A percentile compares a stretch with the other conserved stretches of the same genome.
Evolutionary conservation across 2,797 vertebrate genomes (phyloP).

Genomic region (Fringilla coelebs): DNA sequence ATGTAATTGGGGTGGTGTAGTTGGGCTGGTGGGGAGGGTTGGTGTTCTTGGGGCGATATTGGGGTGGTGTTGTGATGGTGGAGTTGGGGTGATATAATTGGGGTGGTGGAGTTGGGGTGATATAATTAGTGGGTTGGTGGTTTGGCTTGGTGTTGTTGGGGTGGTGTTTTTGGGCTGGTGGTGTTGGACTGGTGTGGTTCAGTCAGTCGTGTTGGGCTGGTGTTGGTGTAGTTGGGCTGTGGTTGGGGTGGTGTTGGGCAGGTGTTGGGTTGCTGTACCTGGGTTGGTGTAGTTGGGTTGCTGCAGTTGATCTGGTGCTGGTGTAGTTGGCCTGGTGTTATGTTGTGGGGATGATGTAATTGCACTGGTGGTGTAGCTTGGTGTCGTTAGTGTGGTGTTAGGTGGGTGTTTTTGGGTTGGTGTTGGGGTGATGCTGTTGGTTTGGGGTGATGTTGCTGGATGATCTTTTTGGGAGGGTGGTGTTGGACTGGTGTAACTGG

Average conservation of each 20-base stretch:
- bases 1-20: too few species aligned
- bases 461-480: neutral
- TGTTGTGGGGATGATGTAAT: too few species aligned
- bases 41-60: neutral
- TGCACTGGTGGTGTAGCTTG: neutral
- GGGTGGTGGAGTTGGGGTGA: neutral
- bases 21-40: neutral
- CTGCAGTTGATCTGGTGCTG: neutral
- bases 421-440: neutral
- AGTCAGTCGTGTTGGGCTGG: neutral
- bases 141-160: neutral
- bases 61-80: neutral
- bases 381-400: neutral
- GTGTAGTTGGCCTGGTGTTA: too few species aligned
- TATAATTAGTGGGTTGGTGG: neutral
- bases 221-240: neutral
- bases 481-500: neutral
- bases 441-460: neutral
- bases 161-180: neutral
- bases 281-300: too few species aligned
- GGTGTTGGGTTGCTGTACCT: neutral
- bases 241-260: too few species aligned
- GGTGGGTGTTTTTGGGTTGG: neutral
- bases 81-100: neutral
- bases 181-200: too few species aligned